Percentiles rank a stretch among this genome's conserved stretches.
These are phyloP conservation scores for Pagetopsis macropterus DNA, from an alignment of 2,797 vertebrate genomes.

Conservation along the genomic window DNA sequence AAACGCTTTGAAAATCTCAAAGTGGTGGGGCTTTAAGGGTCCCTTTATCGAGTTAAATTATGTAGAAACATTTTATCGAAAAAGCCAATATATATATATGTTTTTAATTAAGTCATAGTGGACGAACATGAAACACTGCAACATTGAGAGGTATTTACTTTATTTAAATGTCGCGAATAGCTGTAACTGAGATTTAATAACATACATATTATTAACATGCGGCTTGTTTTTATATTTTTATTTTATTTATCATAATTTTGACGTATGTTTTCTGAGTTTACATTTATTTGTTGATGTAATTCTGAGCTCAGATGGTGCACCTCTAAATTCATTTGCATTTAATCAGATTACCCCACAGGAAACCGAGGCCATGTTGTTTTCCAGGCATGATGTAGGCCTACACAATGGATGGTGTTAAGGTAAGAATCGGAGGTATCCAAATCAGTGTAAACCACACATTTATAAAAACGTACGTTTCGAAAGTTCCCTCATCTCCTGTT, in stretches of 20 bases:
- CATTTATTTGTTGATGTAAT: background rate
- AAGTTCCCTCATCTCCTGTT: background rate
- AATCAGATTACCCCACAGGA: background rate
- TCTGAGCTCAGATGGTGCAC: background rate
- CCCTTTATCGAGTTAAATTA: too few relatives aligned
- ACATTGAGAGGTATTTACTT: background rate
- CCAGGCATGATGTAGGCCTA: background rate
- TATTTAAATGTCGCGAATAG: background rate
- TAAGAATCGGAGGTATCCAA: background rate
- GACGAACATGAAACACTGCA: background rate
- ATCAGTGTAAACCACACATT: background rate
- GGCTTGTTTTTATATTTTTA: background rate
- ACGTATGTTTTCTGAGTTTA: background rate
- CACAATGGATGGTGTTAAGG: background rate
- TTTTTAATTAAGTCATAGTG: too few relatives aligned
- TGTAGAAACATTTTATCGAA: too few relatives aligned
- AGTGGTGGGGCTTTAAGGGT: too few relatives aligned
- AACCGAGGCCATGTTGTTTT: background rate
- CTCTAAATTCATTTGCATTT: background rate
- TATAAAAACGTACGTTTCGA: conserved; percentile 21
- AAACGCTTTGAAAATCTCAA: too few relatives aligned
- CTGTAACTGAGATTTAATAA: background rate
- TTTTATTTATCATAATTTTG: background rate
- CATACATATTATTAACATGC: background rate
- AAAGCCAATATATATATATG: too few relatives aligned